Evolutionary conservation across 1,140 invertebrate species (phyloP).

Genomic region (Heliconius congener): DNA sequence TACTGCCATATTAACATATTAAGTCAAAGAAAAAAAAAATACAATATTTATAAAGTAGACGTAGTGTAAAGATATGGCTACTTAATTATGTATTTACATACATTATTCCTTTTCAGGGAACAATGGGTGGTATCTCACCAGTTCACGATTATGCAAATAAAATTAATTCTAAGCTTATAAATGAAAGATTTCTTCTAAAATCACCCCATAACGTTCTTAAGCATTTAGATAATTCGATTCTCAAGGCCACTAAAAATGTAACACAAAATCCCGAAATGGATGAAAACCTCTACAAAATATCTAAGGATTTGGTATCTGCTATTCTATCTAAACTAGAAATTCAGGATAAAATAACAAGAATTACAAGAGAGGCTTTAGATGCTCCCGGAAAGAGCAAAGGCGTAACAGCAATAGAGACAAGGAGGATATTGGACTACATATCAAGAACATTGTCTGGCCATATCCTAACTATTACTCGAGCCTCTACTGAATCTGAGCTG

Average conservation of each 20-base stretch:
- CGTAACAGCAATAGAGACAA: slow-evolving; percentile 73
- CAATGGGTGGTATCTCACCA: slow-evolving; percentile 62
- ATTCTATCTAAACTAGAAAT: slow-evolving; percentile 69
- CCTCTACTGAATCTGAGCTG: slow-evolving; percentile 71
- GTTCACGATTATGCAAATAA: slow-evolving; percentile 65
- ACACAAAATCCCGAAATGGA: slow-evolving; percentile 72
- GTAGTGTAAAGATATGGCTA: neutral
- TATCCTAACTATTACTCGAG: slow-evolving; percentile 66
- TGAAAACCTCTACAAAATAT: slow-evolving; percentile 68
- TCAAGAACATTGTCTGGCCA: slow-evolving; percentile 70
- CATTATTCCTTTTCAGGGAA: slow-evolving; percentile 45
- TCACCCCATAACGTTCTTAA: slow-evolving; percentile 65
- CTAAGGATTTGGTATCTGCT: slow-evolving; percentile 68
- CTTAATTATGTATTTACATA: neutral
- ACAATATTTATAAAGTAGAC: neutral
- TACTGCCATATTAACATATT: neutral
- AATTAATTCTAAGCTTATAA: slow-evolving; percentile 47
- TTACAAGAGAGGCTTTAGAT: slow-evolving; percentile 70
- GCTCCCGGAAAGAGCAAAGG: slow-evolving; percentile 71
- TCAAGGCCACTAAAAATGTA: slow-evolving; percentile 69
- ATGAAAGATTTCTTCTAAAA: slow-evolving; percentile 52
- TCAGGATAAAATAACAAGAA: slow-evolving; percentile 73
- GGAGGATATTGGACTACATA: slow-evolving; percentile 73
- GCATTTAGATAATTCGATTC: slow-evolving; percentile 64
- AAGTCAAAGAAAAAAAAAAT: neutral